Conservation (phyloP, 64 coral and sea anemone species). For the Trachythela sp. region DNA sequence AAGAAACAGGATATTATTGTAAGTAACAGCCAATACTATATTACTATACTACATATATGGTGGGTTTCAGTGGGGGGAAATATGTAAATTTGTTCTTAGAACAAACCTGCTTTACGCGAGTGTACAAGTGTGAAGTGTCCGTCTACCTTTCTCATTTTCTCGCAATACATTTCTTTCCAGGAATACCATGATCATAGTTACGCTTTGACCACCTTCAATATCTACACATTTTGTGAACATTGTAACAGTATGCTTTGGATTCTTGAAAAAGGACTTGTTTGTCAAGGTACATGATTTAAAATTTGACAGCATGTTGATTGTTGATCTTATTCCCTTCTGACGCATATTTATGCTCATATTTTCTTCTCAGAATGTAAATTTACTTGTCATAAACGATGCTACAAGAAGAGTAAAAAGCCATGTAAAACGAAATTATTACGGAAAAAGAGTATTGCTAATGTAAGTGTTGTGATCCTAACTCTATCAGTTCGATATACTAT, state of each 20-base stretch:
- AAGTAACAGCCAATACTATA: not conserved
- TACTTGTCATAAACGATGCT: slow-evolving; percentile 94
- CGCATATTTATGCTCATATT: not conserved
- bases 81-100: no score
- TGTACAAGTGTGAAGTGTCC: not conserved
- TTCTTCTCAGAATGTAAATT: slow-evolving; percentile 74
- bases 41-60: no score
- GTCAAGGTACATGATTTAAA: slow-evolving; percentile 63
- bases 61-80: no score
- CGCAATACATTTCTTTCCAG: slow-evolving; percentile 16
- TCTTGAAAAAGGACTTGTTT: slow-evolving; percentile 91
- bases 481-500: no score
- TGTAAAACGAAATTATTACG: slow-evolving; percentile 43
- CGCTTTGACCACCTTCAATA: slow-evolving; percentile 75
- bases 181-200: slow-evolving; percentile 73
- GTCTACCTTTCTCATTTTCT: not conserved
- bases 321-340: no score
- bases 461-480: no score
- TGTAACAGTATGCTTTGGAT: slow-evolving; percentile 89
- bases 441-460: slow-evolving; percentile 38
- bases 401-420: slow-evolving; percentile 60
- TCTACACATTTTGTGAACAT: slow-evolving; percentile 92
- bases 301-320: not conserved
- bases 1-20: slow-evolving; percentile 1
- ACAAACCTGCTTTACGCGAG: no score